phyloP scores from a whole-genome alignment of 2,888 invertebrate genomes.

The Morinoia aosen region DNA sequence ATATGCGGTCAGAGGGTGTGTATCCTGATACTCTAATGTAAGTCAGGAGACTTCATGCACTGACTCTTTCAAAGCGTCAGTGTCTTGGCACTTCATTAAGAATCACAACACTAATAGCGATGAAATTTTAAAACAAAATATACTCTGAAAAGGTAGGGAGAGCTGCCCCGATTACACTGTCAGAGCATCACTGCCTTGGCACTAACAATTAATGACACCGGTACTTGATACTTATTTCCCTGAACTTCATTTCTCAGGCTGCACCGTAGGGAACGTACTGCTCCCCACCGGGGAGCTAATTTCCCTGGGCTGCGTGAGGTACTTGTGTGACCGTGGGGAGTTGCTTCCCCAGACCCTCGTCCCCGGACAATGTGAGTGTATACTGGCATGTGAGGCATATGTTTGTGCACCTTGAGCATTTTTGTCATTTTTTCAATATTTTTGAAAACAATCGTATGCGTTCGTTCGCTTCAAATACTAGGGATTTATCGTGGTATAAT shows the following conservation, averaged over 20 bases:
- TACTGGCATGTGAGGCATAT: background rate
- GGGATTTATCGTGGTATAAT: too few species aligned
- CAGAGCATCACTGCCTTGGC: background rate
- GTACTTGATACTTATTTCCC: too few species aligned
- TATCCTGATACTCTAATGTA: too few species aligned
- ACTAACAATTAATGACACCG: too few species aligned
- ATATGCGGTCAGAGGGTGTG: too few species aligned
- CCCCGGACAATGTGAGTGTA: background rate
- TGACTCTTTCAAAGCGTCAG: too few species aligned
- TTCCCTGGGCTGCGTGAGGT: constrained; percentile 5
- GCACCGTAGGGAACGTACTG: background rate
- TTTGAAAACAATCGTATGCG: background rate
- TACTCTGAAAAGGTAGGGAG: too few species aligned
- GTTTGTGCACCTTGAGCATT: background rate
- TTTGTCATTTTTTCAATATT: background rate
- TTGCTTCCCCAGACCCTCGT: constrained; percentile 7
- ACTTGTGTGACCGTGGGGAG: background rate
- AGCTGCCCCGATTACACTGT: background rate
- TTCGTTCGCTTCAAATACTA: too few species aligned
- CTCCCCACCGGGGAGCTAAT: background rate
- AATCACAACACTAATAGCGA: too few species aligned
- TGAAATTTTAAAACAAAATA: too few species aligned
- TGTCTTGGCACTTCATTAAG: too few species aligned
- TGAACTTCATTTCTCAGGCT: background rate
- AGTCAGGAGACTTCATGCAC: too few species aligned